These are phyloP conservation scores for Romanogobio albipinnatus DNA, from an alignment of 2,113 vertebrate species.

Conservation along the genomic window DNA sequence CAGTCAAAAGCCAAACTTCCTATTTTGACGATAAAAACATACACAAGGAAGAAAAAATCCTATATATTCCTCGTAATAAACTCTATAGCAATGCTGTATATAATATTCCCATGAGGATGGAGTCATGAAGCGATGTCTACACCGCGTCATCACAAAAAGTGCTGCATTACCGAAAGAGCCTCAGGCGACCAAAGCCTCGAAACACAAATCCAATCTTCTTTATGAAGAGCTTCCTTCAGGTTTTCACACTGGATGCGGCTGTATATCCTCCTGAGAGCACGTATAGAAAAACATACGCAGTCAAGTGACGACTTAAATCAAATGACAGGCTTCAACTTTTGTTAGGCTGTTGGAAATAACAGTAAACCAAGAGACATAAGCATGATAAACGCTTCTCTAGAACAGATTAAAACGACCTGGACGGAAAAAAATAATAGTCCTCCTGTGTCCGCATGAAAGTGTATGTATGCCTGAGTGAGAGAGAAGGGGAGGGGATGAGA, in stretches of 20 bases:
- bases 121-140: background rate
- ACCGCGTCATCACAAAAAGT: conserved; percentile 46
- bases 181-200: conserved; percentile 22
- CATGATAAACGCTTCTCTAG: conserved; percentile 17
- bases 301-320: conserved; percentile 6
- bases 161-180: conserved; percentile 45
- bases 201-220: conserved; percentile 24
- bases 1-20: conserved; percentile 32
- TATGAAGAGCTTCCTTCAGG: background rate
- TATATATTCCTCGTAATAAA: background rate
- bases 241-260: background rate
- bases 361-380: background rate
- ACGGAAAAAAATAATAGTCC: conserved; percentile 14
- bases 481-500: conserved; percentile 23
- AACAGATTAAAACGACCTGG: conserved; percentile 13
- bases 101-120: background rate
- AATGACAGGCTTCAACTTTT: conserved; percentile 11
- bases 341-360: conserved; percentile 5
- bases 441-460: conserved; percentile 25
- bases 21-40: background rate
- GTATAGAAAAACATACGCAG: conserved; percentile 15
- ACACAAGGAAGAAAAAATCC: background rate
- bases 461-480: conserved; percentile 12
- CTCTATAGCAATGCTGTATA: background rate
- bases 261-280: background rate